Conservation (phyloP, 2,888 invertebrate genomes). For the Cordilura impudica region DNA sequence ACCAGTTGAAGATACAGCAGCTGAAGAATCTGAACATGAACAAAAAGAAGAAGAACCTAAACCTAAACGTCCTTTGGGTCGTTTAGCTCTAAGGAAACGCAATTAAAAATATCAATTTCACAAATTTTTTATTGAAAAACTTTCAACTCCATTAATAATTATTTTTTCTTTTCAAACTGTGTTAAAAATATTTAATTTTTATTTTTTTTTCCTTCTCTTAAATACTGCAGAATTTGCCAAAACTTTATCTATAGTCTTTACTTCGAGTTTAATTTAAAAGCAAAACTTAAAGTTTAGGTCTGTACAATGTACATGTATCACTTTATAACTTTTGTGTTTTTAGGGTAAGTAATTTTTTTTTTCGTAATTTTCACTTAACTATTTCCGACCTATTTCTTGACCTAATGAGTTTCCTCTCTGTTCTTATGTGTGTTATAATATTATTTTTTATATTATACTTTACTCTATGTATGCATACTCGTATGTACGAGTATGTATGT, state of each 20-base stretch:
- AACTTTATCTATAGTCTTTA: constrained; percentile 49
- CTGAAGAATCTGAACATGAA: constrained; percentile 72
- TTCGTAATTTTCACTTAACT: background rate
- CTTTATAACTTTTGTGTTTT: constrained; percentile 17
- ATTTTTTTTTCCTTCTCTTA: background rate
- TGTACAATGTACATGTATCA: background rate
- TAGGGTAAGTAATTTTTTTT: constrained; percentile 36
- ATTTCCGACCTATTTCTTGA: constrained; percentile 1
- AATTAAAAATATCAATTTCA: constrained; percentile 65
- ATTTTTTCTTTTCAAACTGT: constrained; percentile 11
- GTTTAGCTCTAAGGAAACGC: constrained; percentile 75
- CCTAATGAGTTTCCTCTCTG: background rate
- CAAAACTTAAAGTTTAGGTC: background rate
- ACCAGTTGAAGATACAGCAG: constrained; percentile 68
- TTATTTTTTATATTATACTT: constrained; percentile 60
- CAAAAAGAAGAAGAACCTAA: constrained; percentile 74
- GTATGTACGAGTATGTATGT: too few species aligned
- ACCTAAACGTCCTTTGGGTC: constrained; percentile 73
- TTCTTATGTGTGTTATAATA: constrained; percentile 59
- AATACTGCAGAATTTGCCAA: constrained; percentile 33
- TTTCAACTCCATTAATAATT: background rate
- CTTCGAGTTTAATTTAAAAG: background rate
- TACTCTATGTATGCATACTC: constrained; percentile 56
- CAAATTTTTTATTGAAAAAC: background rate
- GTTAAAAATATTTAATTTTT: background rate